A percentile compares a stretch with the other conserved stretches of the same genome.
Evolutionary conservation across 1,140 invertebrate species (phyloP).

Genomic region (Drosophila kikkawai): DNA sequence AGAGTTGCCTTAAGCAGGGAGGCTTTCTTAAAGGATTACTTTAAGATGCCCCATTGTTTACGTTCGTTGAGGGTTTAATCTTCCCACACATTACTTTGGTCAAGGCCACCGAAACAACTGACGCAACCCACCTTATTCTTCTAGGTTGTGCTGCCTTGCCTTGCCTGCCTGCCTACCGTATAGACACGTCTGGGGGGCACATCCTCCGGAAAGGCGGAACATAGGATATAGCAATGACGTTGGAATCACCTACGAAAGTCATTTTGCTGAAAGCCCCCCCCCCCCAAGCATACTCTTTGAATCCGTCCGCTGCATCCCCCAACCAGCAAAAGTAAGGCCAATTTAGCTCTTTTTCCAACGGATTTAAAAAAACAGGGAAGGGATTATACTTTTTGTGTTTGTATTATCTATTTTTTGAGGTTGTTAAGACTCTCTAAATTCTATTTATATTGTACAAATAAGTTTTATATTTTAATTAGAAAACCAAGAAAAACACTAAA

Average conservation of each 20-base stretch:
- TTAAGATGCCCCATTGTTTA: constrained; percentile 46
- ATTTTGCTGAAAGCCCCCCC: constrained; percentile 7
- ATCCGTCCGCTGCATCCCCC: not conserved
- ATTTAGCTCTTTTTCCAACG: not conserved
- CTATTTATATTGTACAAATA: not conserved
- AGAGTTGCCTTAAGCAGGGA: constrained; percentile 37
- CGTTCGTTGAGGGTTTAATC: constrained; percentile 39
- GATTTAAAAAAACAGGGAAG: not conserved
- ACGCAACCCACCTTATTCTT: constrained; percentile 25
- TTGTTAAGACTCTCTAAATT: not conserved
- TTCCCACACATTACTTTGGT: constrained; percentile 36
- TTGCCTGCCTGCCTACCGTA: not conserved
- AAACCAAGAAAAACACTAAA: not conserved
- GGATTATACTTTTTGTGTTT: not conserved
- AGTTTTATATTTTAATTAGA: not conserved
- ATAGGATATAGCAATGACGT: constrained; percentile 5
- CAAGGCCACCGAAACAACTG: constrained; percentile 35
- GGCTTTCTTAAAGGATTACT: constrained; percentile 46
- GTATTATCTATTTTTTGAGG: too few species aligned
- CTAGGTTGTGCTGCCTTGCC: not conserved
- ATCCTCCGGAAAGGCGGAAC: constrained; percentile 11
- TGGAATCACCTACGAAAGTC: constrained; percentile 10
- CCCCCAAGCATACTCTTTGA: not conserved
- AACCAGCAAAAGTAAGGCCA: not conserved
- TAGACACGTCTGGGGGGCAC: constrained; percentile 6